A percentile compares a stretch with the other conserved stretches of the same genome.
Evolutionary conservation across 2,113 vertebrate genomes (phyloP).

Genomic region (Trichomycterus rosablanca): DNA sequence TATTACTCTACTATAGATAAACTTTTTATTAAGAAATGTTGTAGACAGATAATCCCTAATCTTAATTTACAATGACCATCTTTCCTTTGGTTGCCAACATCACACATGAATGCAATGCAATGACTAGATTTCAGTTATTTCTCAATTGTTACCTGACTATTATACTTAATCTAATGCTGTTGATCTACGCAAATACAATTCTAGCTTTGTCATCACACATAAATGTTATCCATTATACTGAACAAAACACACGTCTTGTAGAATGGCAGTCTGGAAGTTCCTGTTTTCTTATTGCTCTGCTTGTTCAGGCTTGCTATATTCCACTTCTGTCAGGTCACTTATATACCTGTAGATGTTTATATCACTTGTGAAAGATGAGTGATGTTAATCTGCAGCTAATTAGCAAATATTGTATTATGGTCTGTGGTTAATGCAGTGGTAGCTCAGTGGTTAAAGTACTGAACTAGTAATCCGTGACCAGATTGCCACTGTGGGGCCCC

Average conservation of each 20-base stretch:
- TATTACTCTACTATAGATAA: no score
- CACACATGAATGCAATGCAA: not conserved
- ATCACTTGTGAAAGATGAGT: no score
- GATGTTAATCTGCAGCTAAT: no score
- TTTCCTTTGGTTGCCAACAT: not conserved
- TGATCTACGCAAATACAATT: not conserved
- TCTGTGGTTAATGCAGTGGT: no score
- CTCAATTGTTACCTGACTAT: not conserved
- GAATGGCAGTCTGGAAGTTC: not conserved
- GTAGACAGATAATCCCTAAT: conserved; percentile 1
- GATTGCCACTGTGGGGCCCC: no score
- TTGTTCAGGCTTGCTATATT: not conserved
- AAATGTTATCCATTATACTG: not conserved
- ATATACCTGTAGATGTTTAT: not conserved
- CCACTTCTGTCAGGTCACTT: no score
- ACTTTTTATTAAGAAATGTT: no score
- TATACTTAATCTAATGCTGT: not conserved
- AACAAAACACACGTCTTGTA: not conserved
- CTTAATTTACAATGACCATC: not conserved
- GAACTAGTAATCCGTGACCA: no score
- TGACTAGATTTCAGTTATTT: not conserved
- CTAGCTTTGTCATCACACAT: not conserved
- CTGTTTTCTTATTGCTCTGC: not conserved
- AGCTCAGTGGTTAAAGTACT: no score
- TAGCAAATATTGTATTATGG: no score